These are phyloP conservation scores for Cariama cristata DNA, from an alignment of 2,113 vertebrate genomes.

Conservation along the genomic window DNA sequence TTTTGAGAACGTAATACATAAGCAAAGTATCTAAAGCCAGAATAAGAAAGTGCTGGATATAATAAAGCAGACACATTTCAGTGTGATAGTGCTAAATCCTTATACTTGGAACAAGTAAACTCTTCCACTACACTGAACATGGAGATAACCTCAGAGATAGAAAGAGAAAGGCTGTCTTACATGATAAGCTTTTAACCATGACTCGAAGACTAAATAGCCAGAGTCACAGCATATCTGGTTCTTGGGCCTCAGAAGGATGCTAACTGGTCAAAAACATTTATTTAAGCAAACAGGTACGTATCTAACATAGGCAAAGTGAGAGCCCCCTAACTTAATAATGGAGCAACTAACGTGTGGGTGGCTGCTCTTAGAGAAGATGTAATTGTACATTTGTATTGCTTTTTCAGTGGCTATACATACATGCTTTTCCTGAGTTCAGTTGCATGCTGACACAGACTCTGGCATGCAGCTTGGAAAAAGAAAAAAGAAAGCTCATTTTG, in stretches of 20 bases:
- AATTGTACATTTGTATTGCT: not conserved
- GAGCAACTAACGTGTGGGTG: not conserved
- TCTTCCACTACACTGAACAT: not conserved
- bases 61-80: not conserved
- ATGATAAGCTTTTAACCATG: not conserved
- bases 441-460: conserved; percentile 4
- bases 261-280: not conserved
- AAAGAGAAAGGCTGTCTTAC: not conserved
- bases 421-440: not conserved
- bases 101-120: not conserved
- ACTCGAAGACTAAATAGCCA: not conserved
- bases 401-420: not conserved
- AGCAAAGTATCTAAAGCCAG: not conserved
- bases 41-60: not conserved
- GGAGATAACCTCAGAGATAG: not conserved
- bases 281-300: not conserved
- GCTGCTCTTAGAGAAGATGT: not conserved
- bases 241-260: not conserved
- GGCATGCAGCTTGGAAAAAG: conserved; percentile 11
- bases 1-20: not conserved
- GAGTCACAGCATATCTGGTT: not conserved
- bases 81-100: not conserved
- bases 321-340: not conserved
- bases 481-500: conserved; percentile 43
- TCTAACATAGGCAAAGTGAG: not conserved